Percentiles rank a stretch among this genome's conserved stretches.
Conservation (phyloP, 2,888 invertebrate genomes). For the Ophioninae sp. region DNA sequence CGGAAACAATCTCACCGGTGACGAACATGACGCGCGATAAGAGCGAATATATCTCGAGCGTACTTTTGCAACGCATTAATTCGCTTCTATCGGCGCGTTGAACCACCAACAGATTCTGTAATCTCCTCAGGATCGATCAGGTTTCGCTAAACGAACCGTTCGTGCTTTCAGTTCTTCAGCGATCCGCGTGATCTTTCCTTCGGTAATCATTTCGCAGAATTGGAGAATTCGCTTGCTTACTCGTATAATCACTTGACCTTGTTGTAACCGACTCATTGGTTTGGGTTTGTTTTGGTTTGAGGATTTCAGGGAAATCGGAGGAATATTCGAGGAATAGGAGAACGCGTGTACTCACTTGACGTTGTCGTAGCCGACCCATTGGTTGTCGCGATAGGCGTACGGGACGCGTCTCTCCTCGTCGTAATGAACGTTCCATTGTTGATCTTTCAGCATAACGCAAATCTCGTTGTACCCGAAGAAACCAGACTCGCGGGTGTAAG, state of each 20-base stretch:
- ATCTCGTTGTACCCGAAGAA: conserved; percentile 87
- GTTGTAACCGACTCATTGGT: no score
- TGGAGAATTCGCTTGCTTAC: not conserved
- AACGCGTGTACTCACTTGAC: conserved; percentile 67
- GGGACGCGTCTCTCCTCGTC: conserved; percentile 81
- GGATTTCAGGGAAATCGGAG: no score
- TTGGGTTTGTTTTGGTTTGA: no score
- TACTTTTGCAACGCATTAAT: not conserved
- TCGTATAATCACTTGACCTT: conserved; percentile 67
- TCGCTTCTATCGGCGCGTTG: not conserved
- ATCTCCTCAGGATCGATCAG: not conserved
- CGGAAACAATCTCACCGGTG: not conserved
- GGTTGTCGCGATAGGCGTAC: conserved; percentile 76
- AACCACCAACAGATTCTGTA: not conserved
- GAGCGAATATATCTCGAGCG: not conserved
- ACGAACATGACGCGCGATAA: not conserved
- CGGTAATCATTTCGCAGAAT: not conserved
- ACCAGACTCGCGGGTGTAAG: conserved; percentile 85
- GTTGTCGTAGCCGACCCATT: conserved; percentile 75
- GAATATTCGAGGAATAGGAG: not conserved
- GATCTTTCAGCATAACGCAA: conserved; percentile 72
- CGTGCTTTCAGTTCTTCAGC: not conserved
- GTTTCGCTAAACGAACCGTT: not conserved
- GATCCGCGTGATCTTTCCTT: not conserved
- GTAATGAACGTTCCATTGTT: conserved; percentile 77